Evolutionary conservation across 1,140 invertebrate genomes (phyloP).

Genomic region (Bombus picipes): DNA sequence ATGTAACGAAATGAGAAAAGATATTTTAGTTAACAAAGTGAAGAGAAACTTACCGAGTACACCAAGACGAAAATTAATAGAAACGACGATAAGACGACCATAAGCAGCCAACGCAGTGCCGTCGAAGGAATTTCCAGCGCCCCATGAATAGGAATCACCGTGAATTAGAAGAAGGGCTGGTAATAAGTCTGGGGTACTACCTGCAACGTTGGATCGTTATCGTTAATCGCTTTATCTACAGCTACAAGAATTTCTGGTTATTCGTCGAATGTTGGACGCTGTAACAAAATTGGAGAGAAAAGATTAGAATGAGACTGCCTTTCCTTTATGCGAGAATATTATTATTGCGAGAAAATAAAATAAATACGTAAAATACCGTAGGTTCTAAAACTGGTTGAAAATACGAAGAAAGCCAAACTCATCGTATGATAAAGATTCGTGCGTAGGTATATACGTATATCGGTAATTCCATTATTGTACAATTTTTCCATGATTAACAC

Average conservation of each 20-base stretch:
- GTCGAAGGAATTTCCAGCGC: conserved; percentile 96
- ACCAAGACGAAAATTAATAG: conserved; percentile 98
- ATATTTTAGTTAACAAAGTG: background rate
- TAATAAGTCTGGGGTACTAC: conserved; percentile 81
- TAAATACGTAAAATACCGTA: too few relatives aligned
- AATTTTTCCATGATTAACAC: too few relatives aligned
- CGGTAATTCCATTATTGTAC: too few relatives aligned
- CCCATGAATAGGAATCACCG: conserved; percentile 97
- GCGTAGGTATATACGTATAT: too few relatives aligned
- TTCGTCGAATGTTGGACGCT: background rate
- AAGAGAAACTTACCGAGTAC: conserved; percentile 90
- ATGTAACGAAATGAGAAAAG: background rate
- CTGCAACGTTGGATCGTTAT: conserved; percentile 67
- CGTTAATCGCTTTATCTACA: background rate
- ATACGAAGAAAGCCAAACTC: too few relatives aligned
- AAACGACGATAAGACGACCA: conserved; percentile 96
- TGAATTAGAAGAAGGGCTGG: conserved; percentile 95
- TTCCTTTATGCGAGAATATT: too few relatives aligned
- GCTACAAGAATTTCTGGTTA: background rate
- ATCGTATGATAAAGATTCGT: too few relatives aligned
- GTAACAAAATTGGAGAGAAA: background rate
- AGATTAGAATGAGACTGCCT: background rate
- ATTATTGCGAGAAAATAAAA: too few relatives aligned
- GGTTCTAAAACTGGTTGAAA: too few relatives aligned
- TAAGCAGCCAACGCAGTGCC: conserved; percentile 95